These are phyloP conservation scores for Nesometra sesokonis DNA, from an alignment of 35 echinoderm and acorn worm species.

Conservation along the genomic window DNA sequence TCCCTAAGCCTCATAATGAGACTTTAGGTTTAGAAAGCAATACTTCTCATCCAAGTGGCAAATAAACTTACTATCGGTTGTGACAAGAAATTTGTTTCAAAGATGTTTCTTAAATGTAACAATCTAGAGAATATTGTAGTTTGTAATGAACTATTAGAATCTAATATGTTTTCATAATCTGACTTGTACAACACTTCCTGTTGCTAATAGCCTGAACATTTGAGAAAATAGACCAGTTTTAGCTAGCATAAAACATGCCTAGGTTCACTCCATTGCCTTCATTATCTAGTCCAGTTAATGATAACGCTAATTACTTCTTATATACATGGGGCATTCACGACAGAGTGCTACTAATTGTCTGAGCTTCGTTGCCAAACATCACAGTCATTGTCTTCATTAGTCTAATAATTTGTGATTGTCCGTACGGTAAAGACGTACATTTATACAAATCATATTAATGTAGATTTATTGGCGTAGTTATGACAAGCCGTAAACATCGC, in stretches of 20 bases:
- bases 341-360: neutral
- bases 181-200: neutral
- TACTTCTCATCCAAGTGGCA: no score
- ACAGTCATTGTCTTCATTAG: neutral
- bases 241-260: neutral
- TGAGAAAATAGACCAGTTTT: neutral
- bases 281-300: neutral
- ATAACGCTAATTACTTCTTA: neutral
- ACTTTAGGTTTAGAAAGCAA: no score
- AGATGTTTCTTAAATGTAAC: no score
- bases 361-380: neutral
- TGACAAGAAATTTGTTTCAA: no score
- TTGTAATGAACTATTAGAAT: neutral
- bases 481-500: neutral
- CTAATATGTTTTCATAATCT: neutral
- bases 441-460: neutral
- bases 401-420: neutral
- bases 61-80: no score
- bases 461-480: neutral
- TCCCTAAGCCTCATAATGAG: no score
- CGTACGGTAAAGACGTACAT: neutral
- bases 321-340: neutral
- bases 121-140: neutral
- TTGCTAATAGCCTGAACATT: neutral
- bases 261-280: neutral